A percentile compares a stretch with the other conserved stretches of the same genome.
phyloP scores from a whole-genome alignment of 2,888 invertebrate species.

The Callimorpha dominula region DNA sequence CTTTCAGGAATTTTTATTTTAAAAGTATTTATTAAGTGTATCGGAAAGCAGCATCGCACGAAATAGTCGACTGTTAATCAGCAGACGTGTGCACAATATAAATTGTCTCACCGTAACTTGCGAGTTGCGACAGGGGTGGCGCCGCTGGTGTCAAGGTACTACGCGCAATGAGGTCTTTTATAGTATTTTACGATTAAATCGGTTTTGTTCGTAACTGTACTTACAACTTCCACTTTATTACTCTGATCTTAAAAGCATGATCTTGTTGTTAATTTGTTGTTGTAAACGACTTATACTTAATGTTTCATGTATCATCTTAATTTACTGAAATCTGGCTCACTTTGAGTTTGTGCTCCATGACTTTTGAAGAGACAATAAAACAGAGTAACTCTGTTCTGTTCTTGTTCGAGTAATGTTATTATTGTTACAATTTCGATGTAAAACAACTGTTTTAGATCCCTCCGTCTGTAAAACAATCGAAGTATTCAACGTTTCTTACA shows the following conservation, averaged over 20 bases:
- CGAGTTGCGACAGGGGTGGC: too few relatives aligned
- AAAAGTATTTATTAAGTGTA: too few relatives aligned
- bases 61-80: too few relatives aligned
- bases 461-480: neutral
- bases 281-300: conserved; percentile 1
- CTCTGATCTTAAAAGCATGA: neutral
- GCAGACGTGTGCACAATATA: too few relatives aligned
- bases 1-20: too few relatives aligned
- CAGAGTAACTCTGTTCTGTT: neutral
- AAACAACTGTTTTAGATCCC: neutral
- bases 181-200: neutral
- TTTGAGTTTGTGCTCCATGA: neutral
- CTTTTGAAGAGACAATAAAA: conserved; percentile 1
- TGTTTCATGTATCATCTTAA: neutral
- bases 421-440: neutral
- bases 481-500: neutral
- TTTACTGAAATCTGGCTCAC: neutral
- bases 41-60: too few relatives aligned
- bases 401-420: neutral
- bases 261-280: neutral
- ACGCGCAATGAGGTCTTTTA: neutral
- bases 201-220: conserved; percentile 5
- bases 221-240: neutral
- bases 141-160: neutral
- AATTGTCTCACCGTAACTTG: too few relatives aligned